phyloP scores from a whole-genome alignment of 1,140 invertebrate genomes.

The Scaptomyza hsui region DNA sequence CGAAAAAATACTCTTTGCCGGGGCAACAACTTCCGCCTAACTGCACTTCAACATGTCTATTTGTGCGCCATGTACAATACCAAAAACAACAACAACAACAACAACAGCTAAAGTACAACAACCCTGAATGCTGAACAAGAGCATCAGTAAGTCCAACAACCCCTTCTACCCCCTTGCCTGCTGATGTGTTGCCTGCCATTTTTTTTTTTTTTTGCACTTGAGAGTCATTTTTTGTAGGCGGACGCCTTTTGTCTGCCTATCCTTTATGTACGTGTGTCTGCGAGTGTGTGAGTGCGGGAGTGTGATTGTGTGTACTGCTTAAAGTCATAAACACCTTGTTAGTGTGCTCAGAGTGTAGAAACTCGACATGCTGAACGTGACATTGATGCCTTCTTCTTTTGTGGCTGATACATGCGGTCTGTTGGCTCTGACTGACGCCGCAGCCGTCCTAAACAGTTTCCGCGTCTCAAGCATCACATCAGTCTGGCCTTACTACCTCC shows the following conservation, averaged over 20 bases:
- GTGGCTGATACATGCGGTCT: constrained; percentile 24
- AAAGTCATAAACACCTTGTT: constrained; percentile 81
- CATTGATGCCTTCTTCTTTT: constrained; percentile 81
- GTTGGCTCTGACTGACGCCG: not conserved
- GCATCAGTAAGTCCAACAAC: constrained; percentile 40
- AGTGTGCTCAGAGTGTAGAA: constrained; percentile 50
- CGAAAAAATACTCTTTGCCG: constrained; percentile 49
- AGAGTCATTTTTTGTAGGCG: constrained; percentile 59
- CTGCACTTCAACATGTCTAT: constrained; percentile 69
- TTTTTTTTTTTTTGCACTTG: constrained; percentile 51
- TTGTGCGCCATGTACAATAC: constrained; percentile 31
- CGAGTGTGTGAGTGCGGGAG: constrained; percentile 23
- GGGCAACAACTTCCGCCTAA: constrained; percentile 70
- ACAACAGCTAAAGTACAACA: constrained; percentile 30
- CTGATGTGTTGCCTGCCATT: constrained; percentile 15
- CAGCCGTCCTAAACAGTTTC: constrained; percentile 56
- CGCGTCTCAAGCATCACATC: constrained; percentile 68
- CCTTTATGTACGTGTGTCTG: not conserved
- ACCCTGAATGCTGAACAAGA: constrained; percentile 43
- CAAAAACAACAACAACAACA: constrained; percentile 17
- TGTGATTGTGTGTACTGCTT: constrained; percentile 44
- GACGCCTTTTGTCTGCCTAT: constrained; percentile 70
- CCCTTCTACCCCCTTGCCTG: constrained; percentile 7
- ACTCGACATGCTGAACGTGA: constrained; percentile 78
- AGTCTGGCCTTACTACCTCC: constrained; percentile 7